Evolutionary conservation across 1,140 invertebrate genomes (phyloP), one percentile per base, ranked within the genome.

Genomic region (Ephestia elutella): DNA sequence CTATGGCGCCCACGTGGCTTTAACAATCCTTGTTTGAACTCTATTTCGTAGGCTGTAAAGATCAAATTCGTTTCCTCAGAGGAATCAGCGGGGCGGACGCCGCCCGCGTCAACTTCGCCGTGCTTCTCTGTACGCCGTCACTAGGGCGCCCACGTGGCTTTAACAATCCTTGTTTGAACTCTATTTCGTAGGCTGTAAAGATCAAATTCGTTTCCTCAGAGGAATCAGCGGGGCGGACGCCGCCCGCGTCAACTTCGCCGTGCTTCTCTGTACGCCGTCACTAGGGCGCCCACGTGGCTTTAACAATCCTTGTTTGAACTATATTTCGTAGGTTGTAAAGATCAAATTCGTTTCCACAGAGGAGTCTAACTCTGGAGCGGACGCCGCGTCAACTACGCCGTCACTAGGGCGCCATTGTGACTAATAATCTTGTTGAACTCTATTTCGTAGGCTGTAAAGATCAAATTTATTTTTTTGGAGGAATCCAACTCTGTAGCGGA

Each of bases 1-100:
- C 75, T 0, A 67, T 79, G n/a, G 59, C 75, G 20, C 80, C 82
- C 28, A 77, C 75, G 11, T 80, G 78, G 78, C 68, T 83, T 4
- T 82, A 72, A 54, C 2, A 8, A 3, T n/a, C 1, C 21, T 28
- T 53, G 20, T 48, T 35, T 32, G 32, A 17, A 28, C 50, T 15
- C 17, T 51, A 21, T 50, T 53, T 32, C 3, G 3, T 5, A 28
- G 25, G 25, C 25, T n/a, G n/a, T n/a, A n/a, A n/a, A n/a, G n/a
- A n/a, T n/a, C n/a, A n/a, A n/a, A n/a, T n/a, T n/a, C n/a, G 86
- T 85, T 0, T 89, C 88, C 0, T 89, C 87, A 5, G 88, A 89
- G 59, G 88, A 89, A 59, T 89, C 85, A 0, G 88, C 9, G 88
- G 89, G 18, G 81, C 71, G 2, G 85, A 81, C 57, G 70, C 56